These are phyloP conservation scores for Sebastes reedi DNA, from an alignment of 2,797 vertebrate species.

Conservation along the genomic window DNA sequence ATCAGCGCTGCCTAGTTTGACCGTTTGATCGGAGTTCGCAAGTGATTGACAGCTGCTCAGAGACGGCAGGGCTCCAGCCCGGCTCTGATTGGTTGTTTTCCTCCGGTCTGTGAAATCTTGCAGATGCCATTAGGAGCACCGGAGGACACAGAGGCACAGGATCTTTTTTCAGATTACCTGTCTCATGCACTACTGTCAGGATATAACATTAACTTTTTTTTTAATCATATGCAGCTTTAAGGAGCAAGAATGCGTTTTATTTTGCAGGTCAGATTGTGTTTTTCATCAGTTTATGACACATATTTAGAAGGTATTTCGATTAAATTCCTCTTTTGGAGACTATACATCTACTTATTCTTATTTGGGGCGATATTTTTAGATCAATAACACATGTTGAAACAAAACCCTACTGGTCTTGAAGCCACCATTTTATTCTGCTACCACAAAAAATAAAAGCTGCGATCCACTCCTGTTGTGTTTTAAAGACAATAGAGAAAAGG, in stretches of 20 bases:
- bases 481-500: constrained; percentile 14
- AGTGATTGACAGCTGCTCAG: too few species aligned
- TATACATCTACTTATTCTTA: background rate
- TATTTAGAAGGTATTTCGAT: background rate
- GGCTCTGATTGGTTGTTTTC: too few species aligned
- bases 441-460: background rate
- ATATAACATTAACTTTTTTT: too few species aligned
- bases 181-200: too few species aligned
- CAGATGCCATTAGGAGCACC: too few species aligned
- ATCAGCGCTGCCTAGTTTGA: too few species aligned
- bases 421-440: background rate
- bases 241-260: background rate
- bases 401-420: background rate
- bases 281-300: background rate
- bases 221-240: background rate
- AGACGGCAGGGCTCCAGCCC: too few species aligned
- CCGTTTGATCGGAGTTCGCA: accelerated
- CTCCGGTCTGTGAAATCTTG: too few species aligned
- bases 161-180: too few species aligned
- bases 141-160: too few species aligned
- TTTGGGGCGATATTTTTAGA: background rate
- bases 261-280: background rate
- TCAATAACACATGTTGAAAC: background rate
- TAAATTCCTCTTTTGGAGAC: background rate
- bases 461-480: constrained; percentile 5